Percentiles rank a stretch among this genome's conserved stretches.
These are phyloP conservation scores for Alsophila aescularia DNA, from an alignment of 2,888 invertebrate species.

Conservation along the genomic window DNA sequence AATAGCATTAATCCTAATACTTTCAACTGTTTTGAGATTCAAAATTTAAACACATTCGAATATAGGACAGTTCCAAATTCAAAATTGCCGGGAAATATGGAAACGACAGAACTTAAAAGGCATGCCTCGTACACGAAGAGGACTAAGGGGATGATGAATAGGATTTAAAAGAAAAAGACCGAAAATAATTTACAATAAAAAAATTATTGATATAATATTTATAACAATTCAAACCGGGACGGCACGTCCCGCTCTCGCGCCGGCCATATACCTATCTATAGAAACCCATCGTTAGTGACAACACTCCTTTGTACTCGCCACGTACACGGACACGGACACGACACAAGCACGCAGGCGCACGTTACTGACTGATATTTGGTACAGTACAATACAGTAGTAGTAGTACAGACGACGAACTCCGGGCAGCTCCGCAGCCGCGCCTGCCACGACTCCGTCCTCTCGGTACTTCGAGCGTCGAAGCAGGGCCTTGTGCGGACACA, in stretches of 20 bases:
- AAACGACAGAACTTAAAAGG: no score
- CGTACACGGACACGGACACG: constrained; percentile 34
- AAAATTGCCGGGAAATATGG: no score
- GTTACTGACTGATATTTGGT: constrained; percentile 58
- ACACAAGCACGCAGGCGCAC: constrained; percentile 43
- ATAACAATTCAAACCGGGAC: constrained; percentile 72
- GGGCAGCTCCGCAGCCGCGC: no score
- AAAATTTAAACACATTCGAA: no score
- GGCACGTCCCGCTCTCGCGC: constrained; percentile 42
- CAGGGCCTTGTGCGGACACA: constrained; percentile 45
- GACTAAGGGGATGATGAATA: neutral
- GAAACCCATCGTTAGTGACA: constrained; percentile 44
- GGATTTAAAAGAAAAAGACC: constrained; percentile 11
- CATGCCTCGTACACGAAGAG: no score
- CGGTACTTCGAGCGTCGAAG: no score
- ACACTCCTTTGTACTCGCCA: constrained; percentile 64
- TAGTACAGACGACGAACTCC: constrained; percentile 20
- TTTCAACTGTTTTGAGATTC: no score
- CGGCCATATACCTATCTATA: constrained; percentile 41
- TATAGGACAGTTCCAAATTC: no score
- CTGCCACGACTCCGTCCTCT: no score
- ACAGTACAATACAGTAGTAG: constrained; percentile 48
- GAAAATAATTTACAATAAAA: constrained; percentile 70
- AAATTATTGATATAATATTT: constrained; percentile 82
- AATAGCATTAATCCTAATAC: no score